Evolutionary conservation across 2,888 invertebrate species (phyloP).

Genomic region (Cactoblastis cactorum): DNA sequence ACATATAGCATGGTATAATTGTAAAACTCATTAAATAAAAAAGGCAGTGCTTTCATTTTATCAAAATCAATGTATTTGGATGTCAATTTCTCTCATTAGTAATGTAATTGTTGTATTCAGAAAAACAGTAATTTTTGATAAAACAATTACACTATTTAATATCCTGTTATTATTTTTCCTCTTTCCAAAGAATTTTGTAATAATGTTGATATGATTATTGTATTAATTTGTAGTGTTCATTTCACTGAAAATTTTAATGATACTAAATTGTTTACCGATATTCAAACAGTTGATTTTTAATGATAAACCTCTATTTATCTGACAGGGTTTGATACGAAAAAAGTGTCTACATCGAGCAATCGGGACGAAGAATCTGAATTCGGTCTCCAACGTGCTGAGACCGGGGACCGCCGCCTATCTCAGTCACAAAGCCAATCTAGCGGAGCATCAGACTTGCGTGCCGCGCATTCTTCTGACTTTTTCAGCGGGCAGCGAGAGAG

Average conservation of each 20-base stretch:
- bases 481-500: constrained; percentile 80
- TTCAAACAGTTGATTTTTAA: too few relatives aligned
- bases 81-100: not conserved
- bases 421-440: constrained; percentile 45
- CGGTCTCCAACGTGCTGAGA: constrained; percentile 85
- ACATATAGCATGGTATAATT: too few relatives aligned
- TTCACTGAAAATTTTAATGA: too few relatives aligned
- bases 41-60: not conserved
- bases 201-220: too few relatives aligned
- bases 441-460: constrained; percentile 81
- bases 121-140: not conserved
- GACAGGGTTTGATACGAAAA: constrained; percentile 83
- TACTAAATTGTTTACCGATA: too few relatives aligned
- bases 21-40: not conserved
- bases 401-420: constrained; percentile 75
- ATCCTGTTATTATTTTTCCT: too few relatives aligned
- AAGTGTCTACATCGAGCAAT: constrained; percentile 63
- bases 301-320: too few relatives aligned
- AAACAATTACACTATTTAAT: not conserved
- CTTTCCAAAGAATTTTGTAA: too few relatives aligned
- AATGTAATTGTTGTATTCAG: not conserved
- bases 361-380: constrained; percentile 85
- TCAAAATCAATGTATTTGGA: not conserved
- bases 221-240: too few relatives aligned
- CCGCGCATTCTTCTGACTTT: constrained; percentile 87